phyloP scores from a whole-genome alignment of 2,797 vertebrate species.

The Atherinosoma microstoma region DNA sequence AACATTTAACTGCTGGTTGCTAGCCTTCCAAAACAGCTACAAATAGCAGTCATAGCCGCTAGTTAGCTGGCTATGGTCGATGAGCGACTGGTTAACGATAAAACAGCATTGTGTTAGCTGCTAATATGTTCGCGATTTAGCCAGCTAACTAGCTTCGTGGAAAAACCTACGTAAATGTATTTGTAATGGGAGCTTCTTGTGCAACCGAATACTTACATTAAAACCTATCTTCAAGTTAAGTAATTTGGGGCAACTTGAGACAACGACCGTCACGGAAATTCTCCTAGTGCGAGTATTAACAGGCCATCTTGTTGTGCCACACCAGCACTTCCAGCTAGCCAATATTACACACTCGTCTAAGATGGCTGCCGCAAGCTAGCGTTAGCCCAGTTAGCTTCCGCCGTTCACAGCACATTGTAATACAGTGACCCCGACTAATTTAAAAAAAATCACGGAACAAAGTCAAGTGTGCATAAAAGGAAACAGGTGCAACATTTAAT shows the following conservation, averaged over 20 bases:
- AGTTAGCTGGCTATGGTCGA: slow-evolving; percentile 80
- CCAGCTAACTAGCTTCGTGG: slow-evolving; percentile 84
- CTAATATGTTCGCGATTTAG: slow-evolving; percentile 80
- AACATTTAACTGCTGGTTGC: slow-evolving; percentile 34
- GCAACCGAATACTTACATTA: slow-evolving; percentile 11
- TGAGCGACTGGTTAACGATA: slow-evolving; percentile 76
- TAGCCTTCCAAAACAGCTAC: slow-evolving; percentile 76
- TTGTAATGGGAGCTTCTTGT: accelerated
- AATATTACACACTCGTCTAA: slow-evolving; percentile 79
- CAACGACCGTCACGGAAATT: slow-evolving; percentile 60
- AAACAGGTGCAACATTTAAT: accelerated
- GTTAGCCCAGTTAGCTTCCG: slow-evolving; percentile 79
- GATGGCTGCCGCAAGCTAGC: slow-evolving; percentile 85
- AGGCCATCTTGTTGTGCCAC: slow-evolving; percentile 84
- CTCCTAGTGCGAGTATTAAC: slow-evolving; percentile 67
- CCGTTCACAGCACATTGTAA: slow-evolving; percentile 70
- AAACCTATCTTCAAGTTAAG: background rate
- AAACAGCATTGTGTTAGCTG: slow-evolving; percentile 81
- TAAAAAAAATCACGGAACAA: background rate
- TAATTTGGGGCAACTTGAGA: slow-evolving; percentile 3
- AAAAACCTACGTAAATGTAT: slow-evolving; percentile 29
- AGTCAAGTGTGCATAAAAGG: accelerated
- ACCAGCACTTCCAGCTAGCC: slow-evolving; percentile 80
- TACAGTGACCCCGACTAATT: slow-evolving; percentile 3
- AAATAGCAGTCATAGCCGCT: slow-evolving; percentile 81